Conservation (phyloP, 2,797 vertebrate species). For the Coilia nasus region DNA sequence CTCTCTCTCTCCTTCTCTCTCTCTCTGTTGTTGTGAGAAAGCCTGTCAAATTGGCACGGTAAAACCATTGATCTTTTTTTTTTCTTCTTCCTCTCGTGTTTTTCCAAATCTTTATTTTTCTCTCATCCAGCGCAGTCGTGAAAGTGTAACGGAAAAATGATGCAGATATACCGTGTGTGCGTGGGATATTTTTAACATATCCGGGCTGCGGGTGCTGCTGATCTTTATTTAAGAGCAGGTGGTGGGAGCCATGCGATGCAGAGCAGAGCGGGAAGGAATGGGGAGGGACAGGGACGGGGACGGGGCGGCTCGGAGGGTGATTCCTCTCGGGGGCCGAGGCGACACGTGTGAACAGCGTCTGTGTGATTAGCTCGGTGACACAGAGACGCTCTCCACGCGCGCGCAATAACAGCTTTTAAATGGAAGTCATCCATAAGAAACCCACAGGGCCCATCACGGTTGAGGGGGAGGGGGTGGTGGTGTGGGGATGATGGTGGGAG, state of each 20-base stretch:
- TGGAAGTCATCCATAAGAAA: constrained; percentile 61
- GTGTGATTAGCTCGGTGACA: constrained; percentile 50
- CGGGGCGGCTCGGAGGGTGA: background rate
- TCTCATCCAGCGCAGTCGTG: background rate
- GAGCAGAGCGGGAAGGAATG: too few relatives aligned
- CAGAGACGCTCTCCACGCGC: constrained; percentile 51
- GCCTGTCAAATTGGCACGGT: background rate
- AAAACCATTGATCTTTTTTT: background rate
- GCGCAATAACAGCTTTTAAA: constrained; percentile 58
- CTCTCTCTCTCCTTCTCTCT: background rate
- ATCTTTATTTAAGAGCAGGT: constrained; percentile 24
- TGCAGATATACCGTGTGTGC: background rate
- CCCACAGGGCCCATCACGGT: constrained; percentile 36
- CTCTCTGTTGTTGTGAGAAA: background rate
- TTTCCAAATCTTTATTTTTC: constrained; percentile 10
- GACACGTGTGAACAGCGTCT: constrained; percentile 41
- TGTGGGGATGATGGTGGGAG: too few relatives aligned
- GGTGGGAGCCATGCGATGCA: background rate
- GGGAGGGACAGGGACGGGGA: too few relatives aligned
- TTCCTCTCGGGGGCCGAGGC: background rate
- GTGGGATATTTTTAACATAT: background rate
- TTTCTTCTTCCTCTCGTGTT: background rate
- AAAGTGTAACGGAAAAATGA: background rate
- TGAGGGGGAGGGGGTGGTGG: constrained; percentile 25
- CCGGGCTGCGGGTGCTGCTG: background rate